Evolutionary conservation across 2,797 vertebrate species (phyloP).

Genomic region (Aythya fuligula): DNA sequence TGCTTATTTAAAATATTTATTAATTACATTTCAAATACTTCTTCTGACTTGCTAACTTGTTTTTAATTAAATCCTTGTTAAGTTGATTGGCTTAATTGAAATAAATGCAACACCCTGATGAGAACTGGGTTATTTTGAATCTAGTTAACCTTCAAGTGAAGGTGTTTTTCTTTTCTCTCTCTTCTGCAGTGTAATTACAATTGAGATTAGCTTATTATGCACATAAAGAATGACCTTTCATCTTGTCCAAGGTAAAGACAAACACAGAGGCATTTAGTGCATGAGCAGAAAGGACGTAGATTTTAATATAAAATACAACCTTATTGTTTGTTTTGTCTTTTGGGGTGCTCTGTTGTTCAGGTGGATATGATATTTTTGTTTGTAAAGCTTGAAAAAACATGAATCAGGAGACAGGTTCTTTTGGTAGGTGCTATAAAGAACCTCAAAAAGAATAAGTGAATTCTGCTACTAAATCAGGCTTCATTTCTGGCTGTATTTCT

Average conservation of each 20-base stretch:
- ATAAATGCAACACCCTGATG: slow-evolving; percentile 53
- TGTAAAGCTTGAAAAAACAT: neutral
- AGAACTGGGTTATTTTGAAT: slow-evolving; percentile 65
- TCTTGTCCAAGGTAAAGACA: slow-evolving; percentile 40
- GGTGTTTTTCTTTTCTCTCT: neutral
- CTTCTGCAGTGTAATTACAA: slow-evolving; percentile 49
- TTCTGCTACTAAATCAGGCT: neutral
- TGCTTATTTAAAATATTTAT: slow-evolving; percentile 46
- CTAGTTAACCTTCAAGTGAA: slow-evolving; percentile 60
- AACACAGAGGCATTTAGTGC: neutral
- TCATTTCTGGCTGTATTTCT: neutral
- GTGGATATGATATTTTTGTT: neutral
- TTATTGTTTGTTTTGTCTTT: neutral
- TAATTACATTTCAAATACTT: slow-evolving; percentile 45
- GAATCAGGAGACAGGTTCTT: neutral
- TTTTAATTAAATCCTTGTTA: slow-evolving; percentile 64
- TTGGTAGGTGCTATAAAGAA: neutral
- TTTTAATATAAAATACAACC: neutral
- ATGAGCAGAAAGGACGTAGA: neutral
- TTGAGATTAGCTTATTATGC: slow-evolving; percentile 50
- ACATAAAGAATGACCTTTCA: slow-evolving; percentile 36
- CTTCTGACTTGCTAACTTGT: slow-evolving; percentile 55
- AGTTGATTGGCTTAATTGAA: slow-evolving; percentile 61
- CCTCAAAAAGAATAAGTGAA: neutral
- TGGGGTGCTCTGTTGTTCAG: neutral